Evolutionary conservation across 2,888 invertebrate species (phyloP).

Genomic region (Erebia aethiops): DNA sequence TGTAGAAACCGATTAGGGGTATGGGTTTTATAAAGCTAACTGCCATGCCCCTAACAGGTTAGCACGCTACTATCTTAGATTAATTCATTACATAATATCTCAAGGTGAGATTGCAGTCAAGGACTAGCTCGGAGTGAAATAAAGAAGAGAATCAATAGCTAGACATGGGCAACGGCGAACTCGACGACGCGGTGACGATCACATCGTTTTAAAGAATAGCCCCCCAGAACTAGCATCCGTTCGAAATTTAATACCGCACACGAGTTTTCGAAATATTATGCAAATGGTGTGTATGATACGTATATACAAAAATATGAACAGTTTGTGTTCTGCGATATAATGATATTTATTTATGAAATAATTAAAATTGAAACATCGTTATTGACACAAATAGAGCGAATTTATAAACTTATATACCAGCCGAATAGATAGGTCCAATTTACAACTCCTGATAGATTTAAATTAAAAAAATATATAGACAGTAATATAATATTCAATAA

Average conservation of each 20-base stretch:
- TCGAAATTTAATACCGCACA: conserved; percentile 29
- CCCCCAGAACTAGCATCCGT: conserved; percentile 20
- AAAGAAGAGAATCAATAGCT: too few species aligned
- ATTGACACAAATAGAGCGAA: conserved; percentile 24
- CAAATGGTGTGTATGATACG: conserved; percentile 24
- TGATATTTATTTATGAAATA: conserved; percentile 34
- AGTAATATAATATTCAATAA: too few species aligned
- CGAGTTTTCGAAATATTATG: conserved; percentile 35
- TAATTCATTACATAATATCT: too few species aligned
- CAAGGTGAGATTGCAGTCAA: too few species aligned
- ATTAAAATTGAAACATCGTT: conserved; percentile 32
- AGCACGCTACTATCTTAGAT: too few species aligned
- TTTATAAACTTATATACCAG: neutral
- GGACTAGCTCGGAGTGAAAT: too few species aligned
- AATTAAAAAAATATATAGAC: too few species aligned
- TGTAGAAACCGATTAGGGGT: too few species aligned
- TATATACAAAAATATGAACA: conserved; percentile 29
- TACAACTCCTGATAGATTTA: too few species aligned
- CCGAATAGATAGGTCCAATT: neutral
- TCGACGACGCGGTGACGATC: neutral
- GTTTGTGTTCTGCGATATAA: conserved; percentile 24
- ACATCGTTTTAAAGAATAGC: neutral
- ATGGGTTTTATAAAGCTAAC: too few species aligned
- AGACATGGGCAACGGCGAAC: too few species aligned
- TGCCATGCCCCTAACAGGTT: too few species aligned